Percentiles rank a stretch among this genome's conserved stretches.
phyloP scores from a whole-genome alignment of 2,113 vertebrate genomes.

The Oncorhynchus tshawytscha region DNA sequence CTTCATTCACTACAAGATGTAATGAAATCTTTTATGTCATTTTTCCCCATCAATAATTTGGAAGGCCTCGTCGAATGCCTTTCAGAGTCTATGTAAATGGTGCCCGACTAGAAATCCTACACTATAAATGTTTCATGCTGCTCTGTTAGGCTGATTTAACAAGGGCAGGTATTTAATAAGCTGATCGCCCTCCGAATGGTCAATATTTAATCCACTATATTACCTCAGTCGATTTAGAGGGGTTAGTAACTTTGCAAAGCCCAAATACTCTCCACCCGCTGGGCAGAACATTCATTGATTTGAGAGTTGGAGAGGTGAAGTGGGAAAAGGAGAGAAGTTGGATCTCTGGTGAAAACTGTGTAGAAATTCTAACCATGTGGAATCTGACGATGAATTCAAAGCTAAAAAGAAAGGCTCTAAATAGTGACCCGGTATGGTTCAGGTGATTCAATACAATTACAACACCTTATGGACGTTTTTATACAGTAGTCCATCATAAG shows the following conservation, averaged over 20 bases:
- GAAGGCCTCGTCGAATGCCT: slow-evolving; percentile 53
- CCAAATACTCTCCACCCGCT: neutral
- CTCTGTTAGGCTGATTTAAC: slow-evolving; percentile 63
- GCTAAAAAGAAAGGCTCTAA: too few species aligned
- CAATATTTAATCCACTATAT: slow-evolving; percentile 64
- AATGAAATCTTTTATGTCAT: slow-evolving; percentile 68
- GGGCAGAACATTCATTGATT: too few species aligned
- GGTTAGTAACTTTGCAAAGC: slow-evolving; percentile 9
- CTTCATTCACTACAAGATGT: slow-evolving; percentile 59
- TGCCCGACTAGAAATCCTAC: slow-evolving; percentile 56
- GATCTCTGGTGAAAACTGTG: too few species aligned
- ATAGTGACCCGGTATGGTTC: too few species aligned
- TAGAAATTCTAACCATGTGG: too few species aligned
- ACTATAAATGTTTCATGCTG: slow-evolving; percentile 69
- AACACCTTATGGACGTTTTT: too few species aligned
- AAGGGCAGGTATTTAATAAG: slow-evolving; percentile 59
- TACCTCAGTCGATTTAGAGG: slow-evolving; percentile 44
- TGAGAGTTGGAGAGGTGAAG: too few species aligned
- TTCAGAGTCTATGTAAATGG: slow-evolving; percentile 59
- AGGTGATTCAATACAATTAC: too few species aligned
- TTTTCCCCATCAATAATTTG: slow-evolving; percentile 72
- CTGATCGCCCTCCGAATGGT: slow-evolving; percentile 58
- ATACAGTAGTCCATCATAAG: neutral
- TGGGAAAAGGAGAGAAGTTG: too few species aligned
- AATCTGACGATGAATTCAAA: too few species aligned